A percentile compares a stretch with the other conserved stretches of the same genome.
Evolutionary conservation across 2,888 invertebrate genomes (phyloP).

Genomic region (Lissocephala sabroskyi): DNA sequence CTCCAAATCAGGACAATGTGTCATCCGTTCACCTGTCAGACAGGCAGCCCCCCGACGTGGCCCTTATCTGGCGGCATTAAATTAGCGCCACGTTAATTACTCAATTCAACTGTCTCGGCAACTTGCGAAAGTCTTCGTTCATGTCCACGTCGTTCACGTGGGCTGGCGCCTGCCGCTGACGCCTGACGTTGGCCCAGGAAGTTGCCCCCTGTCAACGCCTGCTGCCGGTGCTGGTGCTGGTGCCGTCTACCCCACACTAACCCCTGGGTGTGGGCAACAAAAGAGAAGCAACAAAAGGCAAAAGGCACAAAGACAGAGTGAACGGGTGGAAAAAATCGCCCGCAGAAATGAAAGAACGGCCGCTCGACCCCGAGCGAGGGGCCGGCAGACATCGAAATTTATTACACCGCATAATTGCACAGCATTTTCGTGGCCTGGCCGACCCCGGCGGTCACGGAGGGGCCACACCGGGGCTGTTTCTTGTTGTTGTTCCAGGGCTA

Average conservation of each 20-base stretch:
- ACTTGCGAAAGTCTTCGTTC: conserved; percentile 35
- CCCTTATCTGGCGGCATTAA: conserved; percentile 8
- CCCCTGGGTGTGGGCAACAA: neutral
- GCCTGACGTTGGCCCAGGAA: conserved; percentile 1
- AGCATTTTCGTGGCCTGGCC: conserved; percentile 19
- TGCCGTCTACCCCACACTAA: neutral
- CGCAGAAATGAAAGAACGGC: too few species aligned
- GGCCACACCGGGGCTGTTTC: neutral
- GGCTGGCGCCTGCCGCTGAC: conserved; percentile 9
- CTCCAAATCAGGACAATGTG: neutral
- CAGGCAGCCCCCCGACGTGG: neutral
- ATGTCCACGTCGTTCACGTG: conserved; percentile 35
- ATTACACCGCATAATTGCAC: conserved; percentile 66
- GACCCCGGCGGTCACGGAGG: conserved; percentile 4
- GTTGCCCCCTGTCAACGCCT: neutral
- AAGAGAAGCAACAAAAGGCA: neutral
- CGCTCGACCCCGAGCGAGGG: conserved; percentile 5
- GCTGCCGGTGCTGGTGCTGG: neutral
- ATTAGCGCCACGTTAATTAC: conserved; percentile 53
- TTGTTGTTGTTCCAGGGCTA: conserved; percentile 59
- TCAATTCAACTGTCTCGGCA: conserved; percentile 61
- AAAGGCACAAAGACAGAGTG: neutral
- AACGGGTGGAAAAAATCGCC: too few species aligned
- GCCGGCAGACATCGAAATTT: conserved; percentile 57
- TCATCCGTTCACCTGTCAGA: conserved; percentile 2